Evolutionary conservation across 1,140 invertebrate species (phyloP).

Genomic region (Neodiprion virginianus): DNA sequence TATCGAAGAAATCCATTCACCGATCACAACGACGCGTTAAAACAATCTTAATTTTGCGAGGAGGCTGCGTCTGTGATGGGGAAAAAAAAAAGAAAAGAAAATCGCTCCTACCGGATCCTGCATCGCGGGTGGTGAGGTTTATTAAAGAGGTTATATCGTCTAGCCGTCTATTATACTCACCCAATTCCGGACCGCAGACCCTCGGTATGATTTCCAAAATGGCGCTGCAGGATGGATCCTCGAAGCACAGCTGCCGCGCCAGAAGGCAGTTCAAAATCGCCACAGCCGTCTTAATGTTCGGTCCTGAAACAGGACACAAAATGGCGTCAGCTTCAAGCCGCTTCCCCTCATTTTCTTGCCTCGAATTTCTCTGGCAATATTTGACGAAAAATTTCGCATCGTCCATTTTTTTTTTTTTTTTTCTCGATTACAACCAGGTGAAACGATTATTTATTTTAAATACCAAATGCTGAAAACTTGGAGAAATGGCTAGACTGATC

Average conservation of each 20-base stretch:
- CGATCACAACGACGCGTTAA: too few relatives aligned
- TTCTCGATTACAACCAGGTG: too few relatives aligned
- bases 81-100: too few relatives aligned
- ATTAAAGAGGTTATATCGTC: neutral
- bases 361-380: too few relatives aligned
- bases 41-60: too few relatives aligned
- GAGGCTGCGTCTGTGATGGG: too few relatives aligned
- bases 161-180: constrained; percentile 64
- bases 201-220: constrained; percentile 88
- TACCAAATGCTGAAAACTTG: too few relatives aligned
- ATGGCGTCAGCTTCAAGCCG: constrained; percentile 27
- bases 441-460: too few relatives aligned
- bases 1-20: too few relatives aligned
- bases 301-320: constrained; percentile 66
- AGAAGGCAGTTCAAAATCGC: constrained; percentile 85
- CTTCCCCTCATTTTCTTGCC: constrained; percentile 29
- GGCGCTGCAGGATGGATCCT: constrained; percentile 85
- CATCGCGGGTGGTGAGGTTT: neutral
- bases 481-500: too few relatives aligned
- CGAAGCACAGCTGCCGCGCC: constrained; percentile 83
- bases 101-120: neutral
- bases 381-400: too few relatives aligned
- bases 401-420: too few relatives aligned
- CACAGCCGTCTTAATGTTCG: constrained; percentile 74
- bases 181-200: constrained; percentile 86